phyloP scores from a whole-genome alignment of 1,140 invertebrate genomes.

The Matsumurasca onukii region DNA sequence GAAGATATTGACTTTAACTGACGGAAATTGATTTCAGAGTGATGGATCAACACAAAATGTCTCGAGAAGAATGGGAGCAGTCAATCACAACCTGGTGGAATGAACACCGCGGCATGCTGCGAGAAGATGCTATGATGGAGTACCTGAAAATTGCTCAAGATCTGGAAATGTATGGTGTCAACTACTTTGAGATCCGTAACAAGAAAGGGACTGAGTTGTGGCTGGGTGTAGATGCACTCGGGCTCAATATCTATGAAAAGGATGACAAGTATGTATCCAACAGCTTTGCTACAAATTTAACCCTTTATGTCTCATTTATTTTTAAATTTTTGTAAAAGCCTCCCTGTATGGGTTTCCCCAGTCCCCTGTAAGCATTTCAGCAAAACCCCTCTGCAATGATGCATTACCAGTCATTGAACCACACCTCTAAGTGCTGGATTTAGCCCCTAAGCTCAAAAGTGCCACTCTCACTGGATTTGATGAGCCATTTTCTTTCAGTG shows the following conservation, averaged over 20 bases:
- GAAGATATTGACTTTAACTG: too few species aligned
- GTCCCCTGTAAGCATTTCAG: too few species aligned
- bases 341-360: too few species aligned
- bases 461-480: too few species aligned
- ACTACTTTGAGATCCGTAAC: slow-evolving; percentile 97
- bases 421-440: too few species aligned
- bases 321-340: too few species aligned
- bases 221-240: slow-evolving; percentile 96
- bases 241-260: slow-evolving; percentile 98
- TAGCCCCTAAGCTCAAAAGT: too few species aligned
- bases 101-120: slow-evolving; percentile 93
- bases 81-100: slow-evolving; percentile 98
- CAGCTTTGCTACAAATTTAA: too few species aligned
- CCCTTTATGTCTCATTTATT: too few species aligned
- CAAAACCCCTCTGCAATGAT: too few species aligned
- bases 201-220: slow-evolving; percentile 96
- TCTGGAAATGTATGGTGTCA: slow-evolving; percentile 99
- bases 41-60: slow-evolving; percentile 94
- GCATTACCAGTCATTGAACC: too few species aligned
- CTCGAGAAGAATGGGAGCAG: slow-evolving; percentile 97
- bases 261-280: slow-evolving; percentile 78
- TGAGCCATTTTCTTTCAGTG: too few species aligned
- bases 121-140: slow-evolving; percentile 99
- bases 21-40: slow-evolving; percentile 63
- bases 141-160: slow-evolving; percentile 99